Conservation (phyloP, 2,888 invertebrate species). For the Polylopha cassiicola region DNA sequence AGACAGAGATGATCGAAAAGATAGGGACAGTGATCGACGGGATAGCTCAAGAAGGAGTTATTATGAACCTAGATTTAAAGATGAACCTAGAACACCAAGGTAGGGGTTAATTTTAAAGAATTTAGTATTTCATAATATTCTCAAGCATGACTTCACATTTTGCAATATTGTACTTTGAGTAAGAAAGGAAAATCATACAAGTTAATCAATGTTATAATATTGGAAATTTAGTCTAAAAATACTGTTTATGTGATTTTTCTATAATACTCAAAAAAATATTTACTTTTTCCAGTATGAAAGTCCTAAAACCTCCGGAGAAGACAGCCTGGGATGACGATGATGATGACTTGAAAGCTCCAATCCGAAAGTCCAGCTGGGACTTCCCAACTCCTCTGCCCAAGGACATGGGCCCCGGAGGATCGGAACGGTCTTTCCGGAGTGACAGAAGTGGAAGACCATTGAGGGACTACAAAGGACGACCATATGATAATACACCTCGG, state of each 20-base stretch:
- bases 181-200: no score
- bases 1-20: constrained; percentile 43
- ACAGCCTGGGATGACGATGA: constrained; percentile 88
- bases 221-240: no score
- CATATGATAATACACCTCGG: constrained; percentile 83
- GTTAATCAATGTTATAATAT: no score
- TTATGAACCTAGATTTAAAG: constrained; percentile 82
- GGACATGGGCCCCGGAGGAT: constrained; percentile 38
- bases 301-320: constrained; percentile 77
- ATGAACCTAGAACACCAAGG: constrained; percentile 92
- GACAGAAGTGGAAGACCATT: constrained; percentile 46
- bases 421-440: constrained; percentile 62
- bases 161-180: no score
- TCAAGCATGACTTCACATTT: no score
- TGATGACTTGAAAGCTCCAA: constrained; percentile 80
- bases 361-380: constrained; percentile 92
- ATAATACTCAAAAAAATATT: not conserved
- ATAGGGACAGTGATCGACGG: constrained; percentile 39
- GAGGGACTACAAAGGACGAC: constrained; percentile 59
- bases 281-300: constrained; percentile 55
- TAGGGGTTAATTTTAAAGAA: constrained; percentile 29
- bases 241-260: not conserved
- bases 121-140: no score
- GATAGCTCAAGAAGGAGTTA: constrained; percentile 68
- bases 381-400: constrained; percentile 88